phyloP scores from a whole-genome alignment of 2,113 vertebrate species.

The Caranx melampygus region DNA sequence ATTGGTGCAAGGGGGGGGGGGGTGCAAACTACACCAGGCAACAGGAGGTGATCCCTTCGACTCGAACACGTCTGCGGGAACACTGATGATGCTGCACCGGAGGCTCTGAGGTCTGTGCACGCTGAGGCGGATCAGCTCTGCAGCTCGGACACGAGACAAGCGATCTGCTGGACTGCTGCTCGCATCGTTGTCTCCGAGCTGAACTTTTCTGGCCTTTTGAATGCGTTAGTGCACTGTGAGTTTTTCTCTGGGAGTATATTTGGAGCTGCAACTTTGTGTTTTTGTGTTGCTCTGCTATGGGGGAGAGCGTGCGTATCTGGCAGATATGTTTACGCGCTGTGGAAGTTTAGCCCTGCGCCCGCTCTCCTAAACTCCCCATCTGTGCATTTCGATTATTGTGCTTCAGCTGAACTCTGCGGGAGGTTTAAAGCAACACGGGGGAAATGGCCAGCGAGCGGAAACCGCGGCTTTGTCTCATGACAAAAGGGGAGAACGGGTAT shows the following conservation, averaged over 20 bases:
- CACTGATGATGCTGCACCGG: slow-evolving; percentile 23
- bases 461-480: slow-evolving; percentile 92
- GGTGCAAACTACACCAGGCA: slow-evolving; percentile 15
- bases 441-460: slow-evolving; percentile 89
- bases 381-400: slow-evolving; percentile 6
- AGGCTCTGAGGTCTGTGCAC: slow-evolving; percentile 31
- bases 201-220: background rate
- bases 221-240: background rate
- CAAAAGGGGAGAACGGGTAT: slow-evolving; percentile 89
- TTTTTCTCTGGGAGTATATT: background rate
- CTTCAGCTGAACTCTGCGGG: slow-evolving; percentile 39
- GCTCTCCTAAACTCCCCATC: slow-evolving; percentile 46
- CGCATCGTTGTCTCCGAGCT: slow-evolving; percentile 3
- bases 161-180: slow-evolving; percentile 32
- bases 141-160: slow-evolving; percentile 21
- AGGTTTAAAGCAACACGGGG: slow-evolving; percentile 19
- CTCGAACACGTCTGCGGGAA: slow-evolving; percentile 14
- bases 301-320: slow-evolving; percentile 26
- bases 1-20: slow-evolving; percentile 45
- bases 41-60: slow-evolving; percentile 8
- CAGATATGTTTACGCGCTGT: slow-evolving; percentile 55
- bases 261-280: background rate
- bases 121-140: slow-evolving; percentile 33
- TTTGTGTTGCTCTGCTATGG: slow-evolving; percentile 1
- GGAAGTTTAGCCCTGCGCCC: slow-evolving; percentile 50